A percentile compares a stretch with the other conserved stretches of the same genome.
Evolutionary conservation across 2,888 invertebrate genomes (phyloP).

Genomic region (Brachyopa scutellaris): DNA sequence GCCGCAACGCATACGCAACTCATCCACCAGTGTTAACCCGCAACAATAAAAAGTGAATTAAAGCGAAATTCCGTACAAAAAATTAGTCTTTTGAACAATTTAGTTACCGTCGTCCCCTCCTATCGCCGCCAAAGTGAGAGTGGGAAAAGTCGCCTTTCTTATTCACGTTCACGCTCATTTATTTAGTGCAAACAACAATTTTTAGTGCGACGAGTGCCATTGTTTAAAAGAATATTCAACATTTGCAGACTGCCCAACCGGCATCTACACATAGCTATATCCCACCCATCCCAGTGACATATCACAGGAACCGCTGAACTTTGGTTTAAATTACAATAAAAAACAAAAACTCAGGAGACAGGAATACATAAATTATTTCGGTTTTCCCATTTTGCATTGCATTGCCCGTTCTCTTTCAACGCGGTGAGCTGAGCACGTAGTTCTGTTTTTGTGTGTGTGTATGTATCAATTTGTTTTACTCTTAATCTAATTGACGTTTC

Average conservation of each 20-base stretch:
- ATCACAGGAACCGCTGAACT: conserved; percentile 21
- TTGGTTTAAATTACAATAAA: not conserved
- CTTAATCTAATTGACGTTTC: conserved; percentile 53
- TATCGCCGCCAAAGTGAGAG: not conserved
- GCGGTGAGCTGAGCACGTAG: not conserved
- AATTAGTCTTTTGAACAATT: conserved; percentile 37
- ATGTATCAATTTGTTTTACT: conserved; percentile 37
- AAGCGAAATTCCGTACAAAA: conserved; percentile 48
- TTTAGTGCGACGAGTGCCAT: not conserved
- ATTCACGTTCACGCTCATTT: not conserved
- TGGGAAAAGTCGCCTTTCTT: not conserved
- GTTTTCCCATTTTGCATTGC: conserved; percentile 33
- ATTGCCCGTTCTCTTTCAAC: conserved; percentile 13
- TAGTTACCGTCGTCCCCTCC: not conserved
- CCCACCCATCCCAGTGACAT: too few relatives aligned
- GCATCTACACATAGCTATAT: too few relatives aligned
- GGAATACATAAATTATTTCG: conserved; percentile 40
- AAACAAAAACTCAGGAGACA: conserved; percentile 20
- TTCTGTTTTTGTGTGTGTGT: not conserved
- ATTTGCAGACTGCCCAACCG: not conserved
- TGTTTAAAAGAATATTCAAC: too few relatives aligned
- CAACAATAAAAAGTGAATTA: conserved; percentile 58
- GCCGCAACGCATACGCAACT: conserved; percentile 58
- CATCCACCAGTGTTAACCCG: conserved; percentile 54
- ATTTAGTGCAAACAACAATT: not conserved